Conservation (phyloP, 2,113 vertebrate species). For the Siniperca knerii region DNA sequence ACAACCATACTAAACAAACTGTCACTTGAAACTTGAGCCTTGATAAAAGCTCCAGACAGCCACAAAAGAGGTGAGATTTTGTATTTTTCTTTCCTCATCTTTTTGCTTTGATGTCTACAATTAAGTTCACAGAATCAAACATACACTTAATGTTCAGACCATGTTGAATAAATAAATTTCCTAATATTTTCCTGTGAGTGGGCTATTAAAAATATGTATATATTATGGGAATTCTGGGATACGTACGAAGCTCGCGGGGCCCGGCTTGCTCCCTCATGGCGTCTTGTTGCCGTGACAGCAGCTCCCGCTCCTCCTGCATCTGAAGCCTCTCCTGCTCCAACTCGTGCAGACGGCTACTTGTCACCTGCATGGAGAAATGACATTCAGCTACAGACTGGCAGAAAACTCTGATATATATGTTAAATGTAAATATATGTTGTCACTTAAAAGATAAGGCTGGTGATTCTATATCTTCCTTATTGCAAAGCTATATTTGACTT, state of each 20-base stretch:
- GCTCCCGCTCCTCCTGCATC: slow-evolving; percentile 89
- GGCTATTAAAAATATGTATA: neutral
- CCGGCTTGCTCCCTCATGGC: slow-evolving; percentile 91
- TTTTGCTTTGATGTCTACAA: neutral
- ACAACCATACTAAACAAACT: neutral
- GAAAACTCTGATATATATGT: neutral
- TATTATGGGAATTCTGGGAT: slow-evolving; percentile 53
- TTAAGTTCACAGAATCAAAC: neutral
- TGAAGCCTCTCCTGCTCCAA: slow-evolving; percentile 92
- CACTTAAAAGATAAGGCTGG: neutral
- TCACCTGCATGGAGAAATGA: slow-evolving; percentile 71
- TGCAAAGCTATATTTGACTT: neutral
- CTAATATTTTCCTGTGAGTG: neutral
- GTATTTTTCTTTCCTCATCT: neutral
- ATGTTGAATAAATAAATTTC: neutral
- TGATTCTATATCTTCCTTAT: neutral
- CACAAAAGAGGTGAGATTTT: neutral
- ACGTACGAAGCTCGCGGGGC: slow-evolving; percentile 92
- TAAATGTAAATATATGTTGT: neutral
- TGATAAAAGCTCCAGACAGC: neutral
- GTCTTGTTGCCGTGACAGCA: slow-evolving; percentile 92
- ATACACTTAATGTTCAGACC: neutral
- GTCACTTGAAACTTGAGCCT: neutral
- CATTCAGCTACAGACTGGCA: neutral
- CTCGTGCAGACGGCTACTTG: slow-evolving; percentile 91